Percentiles rank a stretch among this genome's conserved stretches.
These are phyloP conservation scores for Ophonus ardosiacus DNA, from an alignment of 2,888 invertebrate species.

Conservation along the genomic window DNA sequence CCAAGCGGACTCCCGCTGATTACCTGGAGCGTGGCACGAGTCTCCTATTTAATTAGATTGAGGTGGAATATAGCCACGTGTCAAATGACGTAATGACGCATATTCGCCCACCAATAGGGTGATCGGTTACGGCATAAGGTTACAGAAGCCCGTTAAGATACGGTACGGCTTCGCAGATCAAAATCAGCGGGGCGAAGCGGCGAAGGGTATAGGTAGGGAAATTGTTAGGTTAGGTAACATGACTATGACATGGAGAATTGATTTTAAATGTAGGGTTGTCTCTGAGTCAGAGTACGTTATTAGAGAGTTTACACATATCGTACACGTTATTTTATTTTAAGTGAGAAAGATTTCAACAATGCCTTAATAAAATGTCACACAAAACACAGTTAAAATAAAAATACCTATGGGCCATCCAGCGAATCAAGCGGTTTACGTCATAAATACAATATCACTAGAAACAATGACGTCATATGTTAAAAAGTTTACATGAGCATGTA, in stretches of 20 bases:
- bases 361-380: too few species aligned
- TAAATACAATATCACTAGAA: too few species aligned
- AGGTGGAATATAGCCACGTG: not conserved
- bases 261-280: too few species aligned
- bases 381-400: too few species aligned
- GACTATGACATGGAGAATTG: not conserved
- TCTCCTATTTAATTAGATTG: slow-evolving; percentile 30
- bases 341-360: too few species aligned
- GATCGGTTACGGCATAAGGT: not conserved
- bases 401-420: too few species aligned
- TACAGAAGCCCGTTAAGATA: not conserved
- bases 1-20: slow-evolving; percentile 28
- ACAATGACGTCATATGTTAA: too few species aligned
- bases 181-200: not conserved
- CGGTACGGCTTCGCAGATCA: not conserved
- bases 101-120: not conserved
- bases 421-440: too few species aligned
- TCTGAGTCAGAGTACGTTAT: too few species aligned
- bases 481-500: too few species aligned
- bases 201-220: not conserved
- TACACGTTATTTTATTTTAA: too few species aligned
- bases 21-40: slow-evolving; percentile 12
- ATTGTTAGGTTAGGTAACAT: not conserved
- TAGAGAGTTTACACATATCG: too few species aligned
- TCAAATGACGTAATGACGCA: slow-evolving; percentile 11